Base-by-base conservation (phyloP, 2,113 vertebrate genomes). In the Mungos mungo region DNA sequence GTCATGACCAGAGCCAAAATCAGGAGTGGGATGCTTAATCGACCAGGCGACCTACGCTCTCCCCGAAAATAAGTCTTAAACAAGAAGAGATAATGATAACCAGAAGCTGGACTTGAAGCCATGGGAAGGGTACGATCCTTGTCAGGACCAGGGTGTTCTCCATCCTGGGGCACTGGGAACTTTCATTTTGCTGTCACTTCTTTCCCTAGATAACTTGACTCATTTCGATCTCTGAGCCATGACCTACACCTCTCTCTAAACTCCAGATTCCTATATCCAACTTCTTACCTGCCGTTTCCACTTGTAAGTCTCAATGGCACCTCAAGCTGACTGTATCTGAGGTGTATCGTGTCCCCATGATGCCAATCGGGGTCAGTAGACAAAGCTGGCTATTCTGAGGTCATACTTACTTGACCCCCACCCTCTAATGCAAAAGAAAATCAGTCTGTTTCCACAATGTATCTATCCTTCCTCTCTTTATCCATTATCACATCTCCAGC, bases 21-120 rank as follows among this genome's bases (percentile, higher is more conserved):
- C 50, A 50, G 50, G 50, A 50, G 50, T 50, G 50, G 50, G 50
- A 50, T 13, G 13, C 50, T 50, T 50, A 50, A 50, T 13, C 41
- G 0, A 31, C 41, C 15, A 18, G 31, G 27, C 7, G 7, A 31
- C 27, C 14, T 41, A 47, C 2, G 21, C 57, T 6, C 27, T 29
- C 57, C 57, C 19, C 7, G 21, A 81, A 91, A 97, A 95, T 31
- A 11, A 82, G 38, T 33, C 35, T 93, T 96, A 90, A 95, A 19
- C 21, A 89, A 69, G 45, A 33, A 65, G 33, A 83, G 7, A 77
- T 80, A 27, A 66, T 27, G 81, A 45, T 38, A 60, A 80, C 50
- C 21, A 92, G 83, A 94, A 97, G 27, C 35, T 82, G 41, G 33
- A 68, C 68, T 27, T 76, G 86, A 95, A 96, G 76, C 29, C 66